These are phyloP conservation scores for Cryptoprocta ferox DNA, from an alignment of 2,797 vertebrate genomes.

Conservation along the genomic window DNA sequence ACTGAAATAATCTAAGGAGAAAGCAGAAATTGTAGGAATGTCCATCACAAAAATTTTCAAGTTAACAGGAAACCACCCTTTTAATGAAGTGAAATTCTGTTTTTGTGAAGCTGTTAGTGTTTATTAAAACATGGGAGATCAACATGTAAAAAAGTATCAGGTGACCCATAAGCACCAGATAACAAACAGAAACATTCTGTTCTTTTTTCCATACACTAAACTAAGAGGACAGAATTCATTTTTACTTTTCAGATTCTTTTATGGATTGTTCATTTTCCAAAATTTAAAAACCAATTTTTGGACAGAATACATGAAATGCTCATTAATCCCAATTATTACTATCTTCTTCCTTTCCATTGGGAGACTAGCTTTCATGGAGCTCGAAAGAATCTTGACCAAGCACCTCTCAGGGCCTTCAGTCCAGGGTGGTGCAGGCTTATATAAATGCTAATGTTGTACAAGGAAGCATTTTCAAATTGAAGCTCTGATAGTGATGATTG, in stretches of 20 bases:
- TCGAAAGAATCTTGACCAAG: background rate
- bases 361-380: background rate
- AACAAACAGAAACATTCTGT: constrained; percentile 75
- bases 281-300: background rate
- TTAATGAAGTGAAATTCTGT: constrained; percentile 72
- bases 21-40: constrained; percentile 82
- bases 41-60: constrained; percentile 74
- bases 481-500: background rate
- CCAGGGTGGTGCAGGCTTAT: background rate
- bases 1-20: constrained; percentile 83
- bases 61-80: constrained; percentile 81
- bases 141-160: constrained; percentile 73
- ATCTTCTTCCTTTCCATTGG: background rate
- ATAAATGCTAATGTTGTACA: background rate
- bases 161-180: constrained; percentile 53
- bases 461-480: background rate
- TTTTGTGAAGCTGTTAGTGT: constrained; percentile 79
- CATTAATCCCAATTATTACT: background rate
- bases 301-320: background rate
- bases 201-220: constrained; percentile 45
- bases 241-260: background rate
- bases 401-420: background rate
- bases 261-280: background rate
- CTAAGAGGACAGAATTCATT: background rate
- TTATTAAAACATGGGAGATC: constrained; percentile 66